Conservation (phyloP, 2,113 vertebrate genomes). For the Hassar affinis region DNA sequence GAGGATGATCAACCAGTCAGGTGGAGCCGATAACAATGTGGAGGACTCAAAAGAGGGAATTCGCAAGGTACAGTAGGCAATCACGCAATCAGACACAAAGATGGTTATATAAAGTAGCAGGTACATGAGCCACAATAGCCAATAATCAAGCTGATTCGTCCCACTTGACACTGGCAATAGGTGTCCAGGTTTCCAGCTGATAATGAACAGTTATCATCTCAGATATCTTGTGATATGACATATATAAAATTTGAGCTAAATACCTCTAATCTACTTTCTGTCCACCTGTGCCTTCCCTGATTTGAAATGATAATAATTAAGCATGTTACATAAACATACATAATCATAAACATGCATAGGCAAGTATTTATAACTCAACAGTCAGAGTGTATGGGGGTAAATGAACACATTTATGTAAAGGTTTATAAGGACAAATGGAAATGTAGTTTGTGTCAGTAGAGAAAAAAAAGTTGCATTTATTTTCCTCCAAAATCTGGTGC, state of each 20-base stretch:
- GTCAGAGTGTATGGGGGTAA: not conserved
- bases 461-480: not conserved
- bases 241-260: not conserved
- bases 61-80: slow-evolving; percentile 81
- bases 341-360: not conserved
- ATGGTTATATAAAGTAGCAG: not conserved
- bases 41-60: slow-evolving; percentile 91
- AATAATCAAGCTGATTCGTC: not conserved
- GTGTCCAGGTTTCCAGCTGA: not conserved
- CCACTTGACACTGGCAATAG: not conserved
- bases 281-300: not conserved
- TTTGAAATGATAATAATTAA: not conserved
- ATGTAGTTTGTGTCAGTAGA: not conserved
- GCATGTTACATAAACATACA: not conserved
- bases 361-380: not conserved
- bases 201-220: no score
- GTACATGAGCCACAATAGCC: not conserved
- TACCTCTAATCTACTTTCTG: not conserved
- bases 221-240: not conserved
- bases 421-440: not conserved
- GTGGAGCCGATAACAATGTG: slow-evolving; percentile 91
- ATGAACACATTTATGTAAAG: not conserved
- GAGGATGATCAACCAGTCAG: slow-evolving; percentile 96
- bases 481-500: not conserved
- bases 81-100: not conserved